phyloP scores from a whole-genome alignment of 2,113 vertebrate species.

The Heloderma charlesbogerti region DNA sequence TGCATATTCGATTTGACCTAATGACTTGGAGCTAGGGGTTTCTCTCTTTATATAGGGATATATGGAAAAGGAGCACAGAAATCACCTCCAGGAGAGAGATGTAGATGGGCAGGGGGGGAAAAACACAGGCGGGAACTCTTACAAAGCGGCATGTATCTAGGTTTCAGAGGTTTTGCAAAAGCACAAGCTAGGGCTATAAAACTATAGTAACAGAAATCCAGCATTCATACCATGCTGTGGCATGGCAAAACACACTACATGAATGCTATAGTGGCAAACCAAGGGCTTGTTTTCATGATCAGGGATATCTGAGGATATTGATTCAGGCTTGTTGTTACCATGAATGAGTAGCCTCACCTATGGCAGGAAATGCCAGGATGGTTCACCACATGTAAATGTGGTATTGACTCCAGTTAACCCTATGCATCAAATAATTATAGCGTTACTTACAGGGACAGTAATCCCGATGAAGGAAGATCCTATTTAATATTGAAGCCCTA shows the following conservation, averaged over 20 bases:
- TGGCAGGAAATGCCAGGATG: neutral
- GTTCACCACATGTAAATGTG: neutral
- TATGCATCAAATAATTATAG: neutral
- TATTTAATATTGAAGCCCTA: neutral
- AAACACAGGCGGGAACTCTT: neutral
- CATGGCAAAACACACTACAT: neutral
- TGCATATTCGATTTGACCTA: conserved; percentile 14
- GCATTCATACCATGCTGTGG: conserved; percentile 5
- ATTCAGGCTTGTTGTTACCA: neutral
- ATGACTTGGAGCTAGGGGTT: neutral
- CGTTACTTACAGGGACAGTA: neutral
- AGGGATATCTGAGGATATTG: neutral
- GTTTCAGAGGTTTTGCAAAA: neutral
- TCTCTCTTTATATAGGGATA: neutral
- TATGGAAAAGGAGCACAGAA: neutral
- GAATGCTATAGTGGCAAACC: too few species aligned
- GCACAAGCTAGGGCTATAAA: neutral
- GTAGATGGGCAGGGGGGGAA: neutral
- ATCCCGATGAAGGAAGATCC: neutral
- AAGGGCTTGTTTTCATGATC: neutral
- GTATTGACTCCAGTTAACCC: neutral
- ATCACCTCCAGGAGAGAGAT: neutral
- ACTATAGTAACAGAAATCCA: conserved; percentile 22
- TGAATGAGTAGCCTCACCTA: neutral
- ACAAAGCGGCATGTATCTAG: neutral